A percentile compares a stretch with the other conserved stretches of the same genome.
phyloP scores from a whole-genome alignment of 2,888 invertebrate species.

The Dasypolia templi region DNA sequence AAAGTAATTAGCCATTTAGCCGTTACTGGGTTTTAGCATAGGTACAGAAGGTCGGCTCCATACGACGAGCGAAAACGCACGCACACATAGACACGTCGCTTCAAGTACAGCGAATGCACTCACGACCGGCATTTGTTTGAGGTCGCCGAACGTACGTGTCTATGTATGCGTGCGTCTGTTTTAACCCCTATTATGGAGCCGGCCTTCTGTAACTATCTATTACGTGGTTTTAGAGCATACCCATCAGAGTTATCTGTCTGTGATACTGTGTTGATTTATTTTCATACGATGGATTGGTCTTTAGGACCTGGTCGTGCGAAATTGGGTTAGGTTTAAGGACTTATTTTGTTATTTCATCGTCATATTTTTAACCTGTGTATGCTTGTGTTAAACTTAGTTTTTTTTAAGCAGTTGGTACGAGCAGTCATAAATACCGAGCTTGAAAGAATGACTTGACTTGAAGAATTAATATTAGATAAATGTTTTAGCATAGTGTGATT shows the following conservation, averaged over 20 bases:
- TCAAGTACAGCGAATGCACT: neutral
- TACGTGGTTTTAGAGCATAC: conserved; percentile 21
- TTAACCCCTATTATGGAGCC: neutral
- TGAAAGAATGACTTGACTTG: no score
- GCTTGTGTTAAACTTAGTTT: no score
- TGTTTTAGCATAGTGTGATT: no score
- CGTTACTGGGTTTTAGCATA: neutral
- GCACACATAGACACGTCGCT: neutral
- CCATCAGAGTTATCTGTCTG: conserved; percentile 53
- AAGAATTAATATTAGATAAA: no score
- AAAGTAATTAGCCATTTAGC: conserved; percentile 66
- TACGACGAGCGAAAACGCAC: no score
- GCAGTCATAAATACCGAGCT: no score
- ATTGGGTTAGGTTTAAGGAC: conserved; percentile 4
- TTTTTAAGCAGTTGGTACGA: no score
- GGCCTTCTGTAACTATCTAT: neutral
- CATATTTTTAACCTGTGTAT: neutral
- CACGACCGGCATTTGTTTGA: neutral
- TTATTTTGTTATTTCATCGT: neutral
- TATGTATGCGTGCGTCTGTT: neutral
- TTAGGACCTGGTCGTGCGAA: neutral
- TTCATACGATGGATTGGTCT: conserved; percentile 34
- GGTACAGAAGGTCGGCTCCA: neutral
- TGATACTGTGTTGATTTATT: conserved; percentile 66
- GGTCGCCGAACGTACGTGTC: neutral